Evolutionary conservation across 2,113 vertebrate species (phyloP).

Genomic region (Ancistrus triradiatus): DNA sequence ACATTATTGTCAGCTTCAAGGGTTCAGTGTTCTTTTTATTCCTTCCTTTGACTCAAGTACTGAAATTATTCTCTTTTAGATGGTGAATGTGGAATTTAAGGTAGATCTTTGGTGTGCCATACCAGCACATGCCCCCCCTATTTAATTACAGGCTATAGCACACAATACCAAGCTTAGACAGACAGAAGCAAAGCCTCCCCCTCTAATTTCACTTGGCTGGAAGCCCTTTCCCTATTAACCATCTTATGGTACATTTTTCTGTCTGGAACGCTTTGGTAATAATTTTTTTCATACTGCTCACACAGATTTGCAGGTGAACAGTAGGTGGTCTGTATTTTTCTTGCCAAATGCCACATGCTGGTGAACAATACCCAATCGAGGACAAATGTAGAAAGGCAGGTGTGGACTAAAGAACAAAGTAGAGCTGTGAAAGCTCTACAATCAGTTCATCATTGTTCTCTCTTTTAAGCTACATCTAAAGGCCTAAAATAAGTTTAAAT

Average conservation of each 20-base stretch:
- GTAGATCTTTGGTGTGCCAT: constrained; percentile 1
- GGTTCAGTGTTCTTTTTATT: no score
- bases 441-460: constrained; percentile 18
- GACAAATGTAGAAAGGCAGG: not conserved
- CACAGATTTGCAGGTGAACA: constrained; percentile 12
- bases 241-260: constrained; percentile 12
- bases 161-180: constrained; percentile 9
- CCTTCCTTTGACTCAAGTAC: no score
- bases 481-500: constrained; percentile 18
- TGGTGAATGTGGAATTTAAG: no score
- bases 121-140: not conserved
- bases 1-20: no score
- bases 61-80: no score
- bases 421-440: not conserved
- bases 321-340: constrained; percentile 23
- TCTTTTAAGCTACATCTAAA: not conserved
- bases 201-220: constrained; percentile 23
- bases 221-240: constrained; percentile 25
- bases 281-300: not conserved
- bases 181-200: constrained; percentile 5
- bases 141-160: constrained; percentile 16
- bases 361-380: constrained; percentile 21
- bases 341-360: not conserved
- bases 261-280: constrained; percentile 22
- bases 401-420: not conserved